These are phyloP conservation scores for Stenotaenia linearis DNA, from an alignment of 2,888 invertebrate species.

Conservation along the genomic window DNA sequence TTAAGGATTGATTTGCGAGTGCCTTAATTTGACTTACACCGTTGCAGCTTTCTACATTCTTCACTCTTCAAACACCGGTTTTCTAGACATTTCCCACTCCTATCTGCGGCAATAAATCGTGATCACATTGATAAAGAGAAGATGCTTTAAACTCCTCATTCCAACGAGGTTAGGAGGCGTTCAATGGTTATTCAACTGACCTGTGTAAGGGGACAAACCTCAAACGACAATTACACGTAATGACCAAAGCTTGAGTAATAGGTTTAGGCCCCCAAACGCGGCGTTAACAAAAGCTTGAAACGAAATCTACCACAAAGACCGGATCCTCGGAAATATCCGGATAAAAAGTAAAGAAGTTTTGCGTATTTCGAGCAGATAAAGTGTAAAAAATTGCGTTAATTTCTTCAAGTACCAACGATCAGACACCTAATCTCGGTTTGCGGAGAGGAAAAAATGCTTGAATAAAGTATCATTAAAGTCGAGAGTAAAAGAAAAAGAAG, in stretches of 20 bases:
- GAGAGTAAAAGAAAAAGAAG: background rate
- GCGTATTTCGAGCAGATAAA: background rate
- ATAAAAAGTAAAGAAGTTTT: background rate
- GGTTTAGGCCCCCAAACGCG: background rate
- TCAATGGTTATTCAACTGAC: background rate
- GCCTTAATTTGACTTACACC: too few relatives aligned
- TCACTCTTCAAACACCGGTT: background rate
- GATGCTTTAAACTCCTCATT: background rate
- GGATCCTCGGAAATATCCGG: background rate
- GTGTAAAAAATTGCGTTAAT: too few relatives aligned
- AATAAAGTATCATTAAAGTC: background rate
- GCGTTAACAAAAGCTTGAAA: background rate
- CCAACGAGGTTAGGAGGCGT: background rate
- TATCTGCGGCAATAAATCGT: background rate
- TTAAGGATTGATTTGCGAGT: too few relatives aligned
- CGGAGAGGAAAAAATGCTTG: background rate
- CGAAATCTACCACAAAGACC: background rate
- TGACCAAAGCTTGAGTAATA: constrained; percentile 1
- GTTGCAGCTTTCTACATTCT: background rate
- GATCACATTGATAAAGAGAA: background rate
- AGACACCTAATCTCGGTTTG: background rate
- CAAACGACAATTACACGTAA: background rate
- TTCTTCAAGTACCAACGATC: background rate
- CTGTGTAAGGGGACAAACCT: background rate
- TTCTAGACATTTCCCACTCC: background rate